Evolutionary conservation across 1,140 invertebrate genomes (phyloP).

Genomic region (Acromyrmex echinatior): DNA sequence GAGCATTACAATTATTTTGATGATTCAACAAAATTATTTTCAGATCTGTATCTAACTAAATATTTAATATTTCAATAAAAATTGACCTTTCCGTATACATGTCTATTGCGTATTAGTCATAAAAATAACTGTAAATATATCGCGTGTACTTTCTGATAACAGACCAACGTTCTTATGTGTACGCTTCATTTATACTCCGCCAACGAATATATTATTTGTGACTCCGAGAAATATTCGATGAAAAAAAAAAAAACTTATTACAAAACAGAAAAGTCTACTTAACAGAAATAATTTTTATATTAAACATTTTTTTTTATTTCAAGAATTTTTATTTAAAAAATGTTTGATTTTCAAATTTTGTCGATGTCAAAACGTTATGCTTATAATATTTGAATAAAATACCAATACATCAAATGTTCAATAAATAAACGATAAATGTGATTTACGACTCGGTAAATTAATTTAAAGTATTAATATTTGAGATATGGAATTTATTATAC

Average conservation of each 20-base stretch:
- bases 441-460: conserved; percentile 14
- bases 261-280: not conserved
- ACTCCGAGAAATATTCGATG: not conserved
- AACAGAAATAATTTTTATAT: not conserved
- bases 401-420: conserved; percentile 2
- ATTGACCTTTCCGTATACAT: no score
- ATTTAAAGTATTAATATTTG: not conserved
- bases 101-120: not conserved
- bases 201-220: not conserved
- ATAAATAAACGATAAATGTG: not conserved
- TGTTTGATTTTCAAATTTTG: not conserved
- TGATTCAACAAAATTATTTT: no score
- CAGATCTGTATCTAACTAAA: no score
- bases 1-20: no score
- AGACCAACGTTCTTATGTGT: not conserved
- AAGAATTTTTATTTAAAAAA: not conserved
- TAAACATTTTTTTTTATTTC: not conserved
- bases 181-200: not conserved
- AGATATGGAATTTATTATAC: not conserved
- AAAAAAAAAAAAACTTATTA: not conserved
- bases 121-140: not conserved
- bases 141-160: not conserved
- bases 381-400: not conserved
- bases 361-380: not conserved
- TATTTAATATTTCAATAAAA: no score